These are phyloP conservation scores for Temnothorax longispinosus DNA, from an alignment of 1,140 invertebrate genomes.

Conservation along the genomic window DNA sequence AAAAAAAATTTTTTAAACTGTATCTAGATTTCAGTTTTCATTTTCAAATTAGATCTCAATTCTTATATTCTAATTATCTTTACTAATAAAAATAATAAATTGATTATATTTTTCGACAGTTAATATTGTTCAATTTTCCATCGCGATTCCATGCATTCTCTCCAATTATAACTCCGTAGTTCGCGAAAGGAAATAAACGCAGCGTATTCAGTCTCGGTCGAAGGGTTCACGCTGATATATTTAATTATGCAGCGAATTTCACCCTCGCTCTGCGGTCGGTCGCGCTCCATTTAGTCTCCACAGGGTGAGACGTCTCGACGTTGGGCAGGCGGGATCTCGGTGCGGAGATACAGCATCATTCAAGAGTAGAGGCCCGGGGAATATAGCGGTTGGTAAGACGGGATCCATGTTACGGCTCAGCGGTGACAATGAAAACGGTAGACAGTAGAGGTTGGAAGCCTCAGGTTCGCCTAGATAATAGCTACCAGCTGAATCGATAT, in stretches of 20 bases:
- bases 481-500: not conserved
- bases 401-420: constrained; percentile 50
- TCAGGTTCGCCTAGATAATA: constrained; percentile 25
- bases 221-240: constrained; percentile 61
- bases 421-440: constrained; percentile 49
- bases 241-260: constrained; percentile 76
- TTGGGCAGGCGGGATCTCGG: constrained; percentile 49
- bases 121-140: not conserved
- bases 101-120: not conserved
- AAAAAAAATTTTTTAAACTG: not conserved
- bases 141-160: not conserved
- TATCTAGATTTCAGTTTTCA: not conserved
- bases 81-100: not conserved
- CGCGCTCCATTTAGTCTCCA: constrained; percentile 72
- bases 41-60: not conserved
- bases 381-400: constrained; percentile 41
- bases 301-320: constrained; percentile 66
- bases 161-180: constrained; percentile 28
- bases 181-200: constrained; percentile 42
- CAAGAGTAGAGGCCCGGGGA: constrained; percentile 33
- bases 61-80: not conserved
- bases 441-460: constrained; percentile 7
- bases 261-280: constrained; percentile 72
- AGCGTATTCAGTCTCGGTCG: constrained; percentile 36
- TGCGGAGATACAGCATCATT: constrained; percentile 44